Evolutionary conservation across 2,797 vertebrate species (phyloP), one percentile per base, ranked within the genome.

Genomic region (Cephalopachus bancanus): DNA sequence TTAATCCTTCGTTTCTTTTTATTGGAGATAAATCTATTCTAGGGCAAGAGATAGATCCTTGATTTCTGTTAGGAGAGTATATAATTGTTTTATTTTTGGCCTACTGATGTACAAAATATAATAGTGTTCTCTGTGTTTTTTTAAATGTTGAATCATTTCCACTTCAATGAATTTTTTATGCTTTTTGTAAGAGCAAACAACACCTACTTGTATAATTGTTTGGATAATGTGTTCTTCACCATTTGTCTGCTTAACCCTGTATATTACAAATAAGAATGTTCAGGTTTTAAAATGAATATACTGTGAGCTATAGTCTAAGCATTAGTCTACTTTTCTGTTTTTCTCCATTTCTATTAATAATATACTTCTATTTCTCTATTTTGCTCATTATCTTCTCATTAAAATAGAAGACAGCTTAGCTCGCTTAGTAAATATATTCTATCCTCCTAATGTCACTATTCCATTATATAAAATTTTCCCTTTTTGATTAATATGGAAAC

Each of bases 41-140:
- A 95, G 19, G 59, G 24, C 16, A 92, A 64, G 51, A 72, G 64
- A 75, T 26, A 55, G 10, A 75, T 88, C 49, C 19, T 94, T 76
- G 2, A 2, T 57, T 92, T 93, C 17, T 86, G 4, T 79, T 96
- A 84, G 62, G n/a, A 53, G 90, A 96, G 28, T 84, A 55, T 93
- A 44, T 53, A 71, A 53, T 89, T 71, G 2, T 71, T 79, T 74
- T 84, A 7, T 85, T 37, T 30, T 62, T 92, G 53, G 33, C 19
- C 33, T 89, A 24, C 55, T 7, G 22, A 92, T 33, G 12, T 75
- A 65, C 14, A 75, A 76, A 86, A 51, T 15, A 4, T 4, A 2
- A 60, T 87, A 2, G 24, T 33, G 44, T 74, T 59, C 14, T 93
- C 24, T 16, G n/a, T 16, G n/a, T 10, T 79, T 79, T 59, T 62